Base-by-base conservation (phyloP, 1,140 invertebrate species). In the Harpegnathos saltator region DNA sequence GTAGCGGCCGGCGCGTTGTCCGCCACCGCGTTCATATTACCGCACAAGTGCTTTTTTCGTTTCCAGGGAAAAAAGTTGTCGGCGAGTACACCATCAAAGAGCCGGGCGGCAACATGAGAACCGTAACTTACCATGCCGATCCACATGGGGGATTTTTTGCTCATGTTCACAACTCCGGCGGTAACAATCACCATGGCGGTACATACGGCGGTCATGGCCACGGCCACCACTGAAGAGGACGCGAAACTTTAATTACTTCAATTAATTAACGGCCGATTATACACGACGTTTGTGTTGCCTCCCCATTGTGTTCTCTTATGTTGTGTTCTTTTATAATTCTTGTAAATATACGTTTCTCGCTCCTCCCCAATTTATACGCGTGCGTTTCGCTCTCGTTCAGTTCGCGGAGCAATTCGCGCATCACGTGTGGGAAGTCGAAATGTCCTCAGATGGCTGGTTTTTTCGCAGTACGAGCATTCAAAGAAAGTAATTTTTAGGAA, bases 71-170 rank as follows among this genome's bases (percentile, higher is more conserved):
- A 68, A 86, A 92, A n/a, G 91, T 93, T 0, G 74, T 94, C 93
- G 97, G 97, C 85, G 96, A 97, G 89, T 97, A 97, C 93, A 97
- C 96, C 9, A 93, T 97, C 86, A 96, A 97, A 82, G 97, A 97
- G 91, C 96, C 97, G 52, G 97, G 97, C 93, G 97, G 97, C 73
- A 96, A 97, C 73, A 95, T 97, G 66, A 95, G 97, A 81, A 97
- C 96, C 0, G 97, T 97, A 24, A 95, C 97, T 92, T 97, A 97
- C 92, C 95, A 96, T 62, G 96, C 96, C n/a, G 97, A 97, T 89
- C 97, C 96, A 94, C 96, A 97, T 89, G 97, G 96, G 75, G 97
- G 97, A 91, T 97, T 97, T 93, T 96, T 97, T 93, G 97, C 97
- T 61, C 95, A 96, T 89, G 96, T 97, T 12, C 96, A 95, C 90